Conservation (phyloP, 2,113 vertebrate species). For the Nothocercus nigrocapillus region DNA sequence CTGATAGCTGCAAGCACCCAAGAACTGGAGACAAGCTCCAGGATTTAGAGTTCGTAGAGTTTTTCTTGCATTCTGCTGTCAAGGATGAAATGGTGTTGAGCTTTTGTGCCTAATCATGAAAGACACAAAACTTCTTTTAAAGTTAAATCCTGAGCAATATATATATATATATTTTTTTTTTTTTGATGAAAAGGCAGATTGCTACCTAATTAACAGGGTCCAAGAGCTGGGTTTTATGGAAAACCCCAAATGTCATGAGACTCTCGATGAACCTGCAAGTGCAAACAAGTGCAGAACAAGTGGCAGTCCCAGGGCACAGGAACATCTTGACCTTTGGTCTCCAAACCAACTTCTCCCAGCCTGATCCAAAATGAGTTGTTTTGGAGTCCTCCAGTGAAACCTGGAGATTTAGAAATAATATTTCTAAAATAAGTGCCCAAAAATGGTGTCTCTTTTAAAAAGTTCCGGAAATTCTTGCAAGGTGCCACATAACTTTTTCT, state of each 20-base stretch:
- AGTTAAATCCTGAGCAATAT: neutral
- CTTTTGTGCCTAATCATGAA: neutral
- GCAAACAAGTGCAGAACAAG: rapidly evolving
- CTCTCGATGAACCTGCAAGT: rapidly evolving
- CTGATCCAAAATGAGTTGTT: rapidly evolving
- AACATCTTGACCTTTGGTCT: neutral
- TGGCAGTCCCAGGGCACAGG: neutral
- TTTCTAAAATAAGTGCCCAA: neutral
- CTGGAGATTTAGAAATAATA: rapidly evolving
- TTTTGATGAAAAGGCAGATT: neutral
- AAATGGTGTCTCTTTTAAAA: neutral
- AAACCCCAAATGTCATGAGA: neutral
- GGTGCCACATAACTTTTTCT: neutral
- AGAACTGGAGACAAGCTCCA: neutral
- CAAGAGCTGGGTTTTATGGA: neutral
- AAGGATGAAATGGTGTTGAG: neutral
- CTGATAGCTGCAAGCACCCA: neutral
- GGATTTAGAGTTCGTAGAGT: neutral
- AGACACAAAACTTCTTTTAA: neutral
- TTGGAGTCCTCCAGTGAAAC: neutral
- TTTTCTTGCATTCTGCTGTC: neutral
- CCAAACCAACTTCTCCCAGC: neutral
- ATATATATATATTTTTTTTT: neutral
- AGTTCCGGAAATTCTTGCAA: neutral
- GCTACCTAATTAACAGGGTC: neutral